These are phyloP conservation scores for Pelodiscus sinensis DNA, from an alignment of 2,113 vertebrate genomes.

Conservation along the genomic window DNA sequence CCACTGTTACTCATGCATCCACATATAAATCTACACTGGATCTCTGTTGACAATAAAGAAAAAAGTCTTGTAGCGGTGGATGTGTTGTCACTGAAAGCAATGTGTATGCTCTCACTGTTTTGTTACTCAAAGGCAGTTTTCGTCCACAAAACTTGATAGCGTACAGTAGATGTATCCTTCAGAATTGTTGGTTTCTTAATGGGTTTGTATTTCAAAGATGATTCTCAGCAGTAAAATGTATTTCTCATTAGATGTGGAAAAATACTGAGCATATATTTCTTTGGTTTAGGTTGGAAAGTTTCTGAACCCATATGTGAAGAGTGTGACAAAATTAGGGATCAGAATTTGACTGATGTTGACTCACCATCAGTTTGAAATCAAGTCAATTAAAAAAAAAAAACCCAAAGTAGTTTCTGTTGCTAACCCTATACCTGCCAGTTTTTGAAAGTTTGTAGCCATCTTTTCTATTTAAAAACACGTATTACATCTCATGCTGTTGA, in stretches of 20 bases:
- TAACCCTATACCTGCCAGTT: not conserved
- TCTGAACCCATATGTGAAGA: slow-evolving; percentile 8
- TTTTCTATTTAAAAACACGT: not conserved
- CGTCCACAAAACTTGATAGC: too few relatives aligned
- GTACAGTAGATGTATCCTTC: not conserved
- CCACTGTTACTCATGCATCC: not conserved
- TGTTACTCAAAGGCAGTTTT: too few relatives aligned
- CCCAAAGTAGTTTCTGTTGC: not conserved
- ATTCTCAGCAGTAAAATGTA: not conserved
- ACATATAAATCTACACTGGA: not conserved
- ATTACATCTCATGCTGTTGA: not conserved
- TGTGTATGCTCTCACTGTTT: too few relatives aligned
- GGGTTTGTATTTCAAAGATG: not conserved
- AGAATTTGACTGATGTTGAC: slow-evolving; percentile 3
- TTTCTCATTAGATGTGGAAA: not conserved
- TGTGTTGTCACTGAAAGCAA: too few relatives aligned
- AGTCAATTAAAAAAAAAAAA: not conserved
- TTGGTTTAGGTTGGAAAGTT: not conserved
- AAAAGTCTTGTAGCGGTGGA: too few relatives aligned
- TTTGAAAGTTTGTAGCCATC: accelerated
- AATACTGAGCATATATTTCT: not conserved
- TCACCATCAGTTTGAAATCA: not conserved
- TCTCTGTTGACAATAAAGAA: too few relatives aligned
- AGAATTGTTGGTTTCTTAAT: not conserved
- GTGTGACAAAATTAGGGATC: not conserved